phyloP scores from a whole-genome alignment of 2,797 vertebrate genomes.

The Rhinogobio ventralis region DNA sequence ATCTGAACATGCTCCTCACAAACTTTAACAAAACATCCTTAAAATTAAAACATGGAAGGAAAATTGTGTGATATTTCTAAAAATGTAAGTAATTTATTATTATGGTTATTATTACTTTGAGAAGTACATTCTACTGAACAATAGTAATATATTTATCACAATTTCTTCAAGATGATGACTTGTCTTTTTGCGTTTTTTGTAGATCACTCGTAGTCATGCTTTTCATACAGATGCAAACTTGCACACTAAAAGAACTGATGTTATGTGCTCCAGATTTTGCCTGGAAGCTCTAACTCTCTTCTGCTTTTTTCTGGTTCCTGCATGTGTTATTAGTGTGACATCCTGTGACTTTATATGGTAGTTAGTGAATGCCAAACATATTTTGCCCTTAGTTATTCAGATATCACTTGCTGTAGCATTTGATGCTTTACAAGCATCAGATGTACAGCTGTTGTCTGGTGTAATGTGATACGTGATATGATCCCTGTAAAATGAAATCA shows the following conservation, averaged over 20 bases:
- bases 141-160: neutral
- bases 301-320: neutral
- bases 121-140: neutral
- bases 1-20: neutral
- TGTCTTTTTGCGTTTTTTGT: neutral
- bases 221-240: neutral
- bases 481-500: slow-evolving; percentile 48
- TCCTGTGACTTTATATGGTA: slow-evolving; percentile 39
- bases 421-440: slow-evolving; percentile 3
- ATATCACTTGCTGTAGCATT: slow-evolving; percentile 12
- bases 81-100: neutral
- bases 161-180: neutral
- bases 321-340: slow-evolving; percentile 16
- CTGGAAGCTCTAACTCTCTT: slow-evolving; percentile 10
- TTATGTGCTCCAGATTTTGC: slow-evolving; percentile 34
- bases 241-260: neutral
- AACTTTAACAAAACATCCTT: neutral
- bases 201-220: neutral
- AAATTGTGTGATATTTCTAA: neutral
- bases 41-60: neutral
- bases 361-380: slow-evolving; percentile 2
- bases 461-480: slow-evolving; percentile 32
- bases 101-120: neutral
- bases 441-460: slow-evolving; percentile 1
- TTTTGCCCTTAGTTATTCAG: neutral